Conservation (phyloP, 2,113 vertebrate genomes). For the Ifrita kowaldi region DNA sequence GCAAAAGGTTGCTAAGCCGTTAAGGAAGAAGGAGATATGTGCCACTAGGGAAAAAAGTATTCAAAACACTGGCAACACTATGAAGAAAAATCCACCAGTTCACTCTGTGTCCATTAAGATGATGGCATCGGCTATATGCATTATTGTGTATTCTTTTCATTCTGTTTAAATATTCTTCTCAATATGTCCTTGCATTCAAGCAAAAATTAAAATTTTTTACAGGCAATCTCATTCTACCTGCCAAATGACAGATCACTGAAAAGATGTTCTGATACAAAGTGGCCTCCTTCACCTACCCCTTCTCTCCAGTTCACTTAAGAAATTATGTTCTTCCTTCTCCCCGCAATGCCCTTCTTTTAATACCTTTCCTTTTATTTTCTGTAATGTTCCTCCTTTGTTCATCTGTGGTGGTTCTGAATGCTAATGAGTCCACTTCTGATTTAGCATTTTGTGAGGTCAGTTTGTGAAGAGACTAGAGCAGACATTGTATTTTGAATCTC, state of each 20-base stretch:
- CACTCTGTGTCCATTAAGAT: neutral
- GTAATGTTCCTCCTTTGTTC: conserved; percentile 15
- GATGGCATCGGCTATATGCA: neutral
- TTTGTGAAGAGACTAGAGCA: neutral
- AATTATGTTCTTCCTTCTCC: conserved; percentile 25
- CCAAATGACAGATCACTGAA: neutral
- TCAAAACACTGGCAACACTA: neutral
- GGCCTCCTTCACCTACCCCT: conserved; percentile 1
- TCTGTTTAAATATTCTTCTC: neutral
- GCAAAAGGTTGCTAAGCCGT: neutral
- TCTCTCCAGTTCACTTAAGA: conserved; percentile 36
- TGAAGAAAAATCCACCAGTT: neutral
- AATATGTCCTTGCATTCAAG: neutral
- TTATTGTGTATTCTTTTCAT: neutral
- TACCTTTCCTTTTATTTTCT: conserved; percentile 33
- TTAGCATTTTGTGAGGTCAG: conserved; percentile 36
- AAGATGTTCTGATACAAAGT: conserved; percentile 1
- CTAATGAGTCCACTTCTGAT: conserved; percentile 46
- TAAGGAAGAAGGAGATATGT: neutral
- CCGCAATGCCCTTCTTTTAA: conserved; percentile 21
- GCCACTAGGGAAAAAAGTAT: neutral
- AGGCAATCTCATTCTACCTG: neutral
- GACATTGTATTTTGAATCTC: neutral
- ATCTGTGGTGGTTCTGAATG: neutral
- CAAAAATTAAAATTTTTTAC: neutral